Evolutionary conservation across 2,888 invertebrate species (phyloP).

Genomic region (Caenorhabditis doughertyi): DNA sequence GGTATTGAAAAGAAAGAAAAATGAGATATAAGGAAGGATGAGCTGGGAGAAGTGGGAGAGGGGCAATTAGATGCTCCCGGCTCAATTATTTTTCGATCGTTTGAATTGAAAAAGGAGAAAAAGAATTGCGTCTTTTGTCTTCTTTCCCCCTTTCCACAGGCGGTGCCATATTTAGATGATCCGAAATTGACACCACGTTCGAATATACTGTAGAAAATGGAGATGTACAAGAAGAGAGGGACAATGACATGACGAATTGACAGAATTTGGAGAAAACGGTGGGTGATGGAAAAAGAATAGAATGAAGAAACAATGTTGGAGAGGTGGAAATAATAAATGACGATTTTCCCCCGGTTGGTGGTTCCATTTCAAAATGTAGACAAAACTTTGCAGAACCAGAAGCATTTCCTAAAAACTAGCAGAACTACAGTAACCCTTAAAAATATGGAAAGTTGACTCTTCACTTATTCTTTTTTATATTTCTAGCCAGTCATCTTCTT

Average conservation of each 20-base stretch:
- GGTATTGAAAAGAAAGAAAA: constrained; percentile 19
- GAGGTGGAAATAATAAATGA: constrained; percentile 19
- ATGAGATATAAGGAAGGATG: constrained; percentile 1
- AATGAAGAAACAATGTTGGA: neutral
- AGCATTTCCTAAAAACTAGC: too few relatives aligned
- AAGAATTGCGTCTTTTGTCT: neutral
- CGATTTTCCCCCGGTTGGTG: neutral
- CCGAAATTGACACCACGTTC: constrained; percentile 31
- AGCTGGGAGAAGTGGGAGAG: too few relatives aligned
- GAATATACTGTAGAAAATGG: constrained; percentile 38
- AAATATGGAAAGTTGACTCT: constrained; percentile 1
- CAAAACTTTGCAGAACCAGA: too few relatives aligned
- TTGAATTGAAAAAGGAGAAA: constrained; percentile 27
- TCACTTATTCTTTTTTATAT: constrained; percentile 1
- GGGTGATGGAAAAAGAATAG: neutral
- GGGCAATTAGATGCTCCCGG: constrained; percentile 20
- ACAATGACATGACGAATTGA: constrained; percentile 55
- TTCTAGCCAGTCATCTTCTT: constrained; percentile 10
- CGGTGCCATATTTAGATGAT: constrained; percentile 21
- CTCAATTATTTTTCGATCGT: constrained; percentile 39
- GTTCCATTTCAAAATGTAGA: neutral
- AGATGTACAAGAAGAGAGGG: neutral
- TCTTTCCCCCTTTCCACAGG: neutral
- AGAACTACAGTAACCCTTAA: constrained; percentile 21
- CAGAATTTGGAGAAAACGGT: constrained; percentile 9